These are phyloP conservation scores for Umimayanthus chanpuru DNA, from an alignment of 92 coral and sea anemone genomes.

Conservation along the genomic window DNA sequence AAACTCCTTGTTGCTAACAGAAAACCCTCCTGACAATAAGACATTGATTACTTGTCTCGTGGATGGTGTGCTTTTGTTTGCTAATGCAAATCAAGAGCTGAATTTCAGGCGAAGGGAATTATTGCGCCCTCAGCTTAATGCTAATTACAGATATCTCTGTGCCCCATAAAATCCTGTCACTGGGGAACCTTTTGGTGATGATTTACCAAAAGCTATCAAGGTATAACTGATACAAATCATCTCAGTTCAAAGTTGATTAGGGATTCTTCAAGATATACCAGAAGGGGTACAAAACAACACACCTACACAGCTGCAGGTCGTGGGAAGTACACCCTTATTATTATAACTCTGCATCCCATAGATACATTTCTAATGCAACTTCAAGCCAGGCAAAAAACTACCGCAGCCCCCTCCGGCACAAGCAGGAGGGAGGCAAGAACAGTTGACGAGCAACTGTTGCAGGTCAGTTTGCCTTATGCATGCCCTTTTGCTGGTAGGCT, in stretches of 20 bases:
- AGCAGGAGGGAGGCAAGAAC: constrained; percentile 35
- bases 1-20: constrained; percentile 26
- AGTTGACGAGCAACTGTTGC: constrained; percentile 10
- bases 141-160: constrained; percentile 61
- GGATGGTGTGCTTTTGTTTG: constrained; percentile 62
- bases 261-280: constrained; percentile 12
- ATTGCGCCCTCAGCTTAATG: constrained; percentile 57
- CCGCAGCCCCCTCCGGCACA: constrained; percentile 48
- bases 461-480: constrained; percentile 11
- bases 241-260: constrained; percentile 49
- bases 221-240: constrained; percentile 54
- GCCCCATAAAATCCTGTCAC: constrained; percentile 66
- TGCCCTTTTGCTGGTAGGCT: constrained; percentile 41
- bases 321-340: constrained; percentile 28
- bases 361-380: constrained; percentile 42
- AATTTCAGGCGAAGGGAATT: constrained; percentile 54
- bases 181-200: constrained; percentile 64
- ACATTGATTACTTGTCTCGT: constrained; percentile 50
- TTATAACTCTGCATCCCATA: constrained; percentile 28
- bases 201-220: constrained; percentile 58
- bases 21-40: constrained; percentile 27
- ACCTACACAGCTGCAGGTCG: constrained; percentile 28
- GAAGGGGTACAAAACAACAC: constrained; percentile 18
- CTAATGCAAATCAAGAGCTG: constrained; percentile 58
- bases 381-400: constrained; percentile 45